Percentiles rank a stretch among this genome's conserved stretches.
phyloP scores from a whole-genome alignment of 2,888 invertebrate species.

The Agrochola lychnidis region DNA sequence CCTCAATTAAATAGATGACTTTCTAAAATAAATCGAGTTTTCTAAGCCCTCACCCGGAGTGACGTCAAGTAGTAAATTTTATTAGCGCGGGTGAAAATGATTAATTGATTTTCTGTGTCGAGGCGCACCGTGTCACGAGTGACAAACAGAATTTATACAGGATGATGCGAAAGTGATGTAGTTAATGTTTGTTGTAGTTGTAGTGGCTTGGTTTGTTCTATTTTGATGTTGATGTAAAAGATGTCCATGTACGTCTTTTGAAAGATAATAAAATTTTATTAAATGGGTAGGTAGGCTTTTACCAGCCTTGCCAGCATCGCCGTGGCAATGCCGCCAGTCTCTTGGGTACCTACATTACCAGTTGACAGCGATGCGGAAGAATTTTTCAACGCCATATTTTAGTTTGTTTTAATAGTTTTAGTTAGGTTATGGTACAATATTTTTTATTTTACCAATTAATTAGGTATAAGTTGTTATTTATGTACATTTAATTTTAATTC shows the following conservation, averaged over 20 bases:
- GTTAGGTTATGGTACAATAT: not conserved
- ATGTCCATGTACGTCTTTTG: not conserved
- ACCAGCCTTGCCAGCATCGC: too few relatives aligned
- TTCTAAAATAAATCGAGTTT: constrained; percentile 75
- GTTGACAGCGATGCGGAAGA: not conserved
- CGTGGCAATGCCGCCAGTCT: too few relatives aligned
- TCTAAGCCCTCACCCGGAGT: constrained; percentile 66
- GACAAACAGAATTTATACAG: constrained; percentile 74
- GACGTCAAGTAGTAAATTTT: constrained; percentile 79
- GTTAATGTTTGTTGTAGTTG: constrained; percentile 12
- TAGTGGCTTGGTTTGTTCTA: not conserved
- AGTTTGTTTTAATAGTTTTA: not conserved
- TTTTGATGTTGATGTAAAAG: not conserved
- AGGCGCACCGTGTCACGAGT: constrained; percentile 68
- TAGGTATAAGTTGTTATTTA: not conserved
- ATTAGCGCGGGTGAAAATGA: constrained; percentile 76
- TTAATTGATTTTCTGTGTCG: constrained; percentile 75
- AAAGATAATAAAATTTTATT: not conserved
- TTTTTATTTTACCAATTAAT: not conserved
- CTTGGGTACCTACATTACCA: not conserved
- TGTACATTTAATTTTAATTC: too few relatives aligned
- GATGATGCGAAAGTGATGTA: constrained; percentile 64
- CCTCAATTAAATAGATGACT: constrained; percentile 79
- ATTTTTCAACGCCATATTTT: not conserved
- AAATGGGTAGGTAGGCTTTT: too few relatives aligned